Evolutionary conservation across 2,113 vertebrate species (phyloP), one percentile per base, ranked within the genome.

Genomic region (Ariopsis seemanni): DNA sequence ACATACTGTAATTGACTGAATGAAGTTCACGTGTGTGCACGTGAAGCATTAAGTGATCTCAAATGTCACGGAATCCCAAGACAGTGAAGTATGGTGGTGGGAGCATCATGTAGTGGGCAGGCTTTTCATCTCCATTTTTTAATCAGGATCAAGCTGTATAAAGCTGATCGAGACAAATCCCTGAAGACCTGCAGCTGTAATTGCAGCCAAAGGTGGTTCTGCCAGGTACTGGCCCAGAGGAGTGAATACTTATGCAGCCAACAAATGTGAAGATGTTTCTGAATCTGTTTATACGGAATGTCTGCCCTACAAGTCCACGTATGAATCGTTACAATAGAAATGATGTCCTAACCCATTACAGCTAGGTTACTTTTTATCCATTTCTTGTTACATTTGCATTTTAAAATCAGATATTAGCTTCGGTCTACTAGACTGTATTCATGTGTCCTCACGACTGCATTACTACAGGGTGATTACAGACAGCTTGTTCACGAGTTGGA

Each of bases 401-500:
- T n/a, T 63, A 11, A 27, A 67, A 27, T 5, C n/a, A 67, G 11
- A 67, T 69, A 30, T 34, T 34, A n/a, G n/a, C 1, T 53, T 22
- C 1, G 5, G 72, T 22, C 22, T 77, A 52, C 9, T 6, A 11
- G 22, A 77, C 14, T 11, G 25, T 25, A 48, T 25, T 11, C 4
- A n/a, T 62, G 30, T 25, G 4, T 88, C 87, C 15, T 86, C 18
- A 14, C 11, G 72, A 1, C 10, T 74, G 53, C 78, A 30, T 50
- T 82, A 69, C 91, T 85, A 77, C 93, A 98, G 97, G 96, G 96
- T 72, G 97, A 98, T 92, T 98, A 95, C 92, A 94, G 97, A 86
- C 96, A 97, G 90, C 94, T 97, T 89, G 97, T 98, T 5, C 96
- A 97, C 0, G 96, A 97, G 85, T 91, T 97, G 90, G 97, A 98